These are phyloP conservation scores for Chascanopsetta lugubris DNA, from an alignment of 2,113 vertebrate genomes.

Conservation along the genomic window DNA sequence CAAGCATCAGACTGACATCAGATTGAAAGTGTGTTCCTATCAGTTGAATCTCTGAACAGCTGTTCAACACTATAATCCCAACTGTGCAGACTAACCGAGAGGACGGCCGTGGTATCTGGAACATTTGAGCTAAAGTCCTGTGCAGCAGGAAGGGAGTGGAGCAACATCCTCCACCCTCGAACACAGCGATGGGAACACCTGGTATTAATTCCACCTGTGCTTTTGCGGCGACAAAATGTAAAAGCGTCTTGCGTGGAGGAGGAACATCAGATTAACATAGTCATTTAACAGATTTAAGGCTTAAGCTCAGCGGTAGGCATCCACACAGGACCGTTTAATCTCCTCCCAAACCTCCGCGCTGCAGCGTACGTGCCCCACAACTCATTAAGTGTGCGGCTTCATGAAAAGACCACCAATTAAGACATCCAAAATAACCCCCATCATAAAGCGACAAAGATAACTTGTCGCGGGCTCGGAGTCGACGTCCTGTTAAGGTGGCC, in stretches of 20 bases:
- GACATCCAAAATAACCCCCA: constrained; percentile 68
- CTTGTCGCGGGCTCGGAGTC: constrained; percentile 41
- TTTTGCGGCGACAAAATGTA: neutral
- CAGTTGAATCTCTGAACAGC: no score
- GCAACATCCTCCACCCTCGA: neutral
- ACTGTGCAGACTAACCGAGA: no score
- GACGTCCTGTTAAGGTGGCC: constrained; percentile 58
- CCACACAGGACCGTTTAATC: constrained; percentile 9
- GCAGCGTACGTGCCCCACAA: constrained; percentile 3
- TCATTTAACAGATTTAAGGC: constrained; percentile 3
- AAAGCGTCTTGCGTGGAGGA: neutral
- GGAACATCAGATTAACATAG: neutral
- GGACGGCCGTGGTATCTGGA: no score
- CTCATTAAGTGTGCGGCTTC: constrained; percentile 27
- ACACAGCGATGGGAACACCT: neutral
- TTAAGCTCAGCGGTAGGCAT: neutral
- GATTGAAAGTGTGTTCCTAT: no score
- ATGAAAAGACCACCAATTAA: constrained; percentile 60
- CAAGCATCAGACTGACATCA: no score
- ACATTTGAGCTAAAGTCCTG: no score
- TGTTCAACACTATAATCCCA: no score
- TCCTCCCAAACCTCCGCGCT: constrained; percentile 9
- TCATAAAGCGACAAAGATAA: constrained; percentile 71
- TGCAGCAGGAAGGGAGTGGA: no score
- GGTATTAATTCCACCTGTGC: neutral